Evolutionary conservation across 1,140 invertebrate genomes (phyloP).

Genomic region (Apis mellifera): Amel_HAv3.1 CM009932.2:283501-284000

Average conservation of each 20-base stretch:
- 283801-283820: conserved; percentile 72
- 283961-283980: not conserved
- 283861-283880: conserved; percentile 59
- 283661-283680: conserved; percentile 74
- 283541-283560: conserved; percentile 43
- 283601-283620: conserved; percentile 59
- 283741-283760: conserved; percentile 33
- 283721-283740: conserved; percentile 46
- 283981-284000: not conserved
- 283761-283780: conserved; percentile 56
- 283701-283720: conserved; percentile 74
- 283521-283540: conserved; percentile 44
- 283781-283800: conserved; percentile 63
- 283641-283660: conserved; percentile 68
- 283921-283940: conserved; percentile 67
- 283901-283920: conserved; percentile 67
- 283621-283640: conserved; percentile 20
- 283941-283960: conserved; percentile 36
- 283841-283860: conserved; percentile 54
- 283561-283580: conserved; percentile 50
- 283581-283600: conserved; percentile 53
- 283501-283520: conserved; percentile 56
- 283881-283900: conserved; percentile 68
- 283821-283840: conserved; percentile 71
- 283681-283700: conserved; percentile 72